phyloP scores from a whole-genome alignment of 2,888 invertebrate species.

The Teinopalpus imperialis region DNA sequence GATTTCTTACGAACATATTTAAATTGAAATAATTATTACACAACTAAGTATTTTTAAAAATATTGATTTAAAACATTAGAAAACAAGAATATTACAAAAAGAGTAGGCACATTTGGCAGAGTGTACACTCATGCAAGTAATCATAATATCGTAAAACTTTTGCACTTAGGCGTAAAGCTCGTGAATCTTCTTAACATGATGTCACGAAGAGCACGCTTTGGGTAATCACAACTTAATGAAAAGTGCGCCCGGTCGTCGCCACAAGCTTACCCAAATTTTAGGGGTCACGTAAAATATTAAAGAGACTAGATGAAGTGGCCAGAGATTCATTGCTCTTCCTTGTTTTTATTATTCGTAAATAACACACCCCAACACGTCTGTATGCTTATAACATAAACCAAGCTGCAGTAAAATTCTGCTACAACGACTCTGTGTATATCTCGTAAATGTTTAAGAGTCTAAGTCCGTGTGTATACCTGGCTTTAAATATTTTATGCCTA shows the following conservation, averaged over 20 bases:
- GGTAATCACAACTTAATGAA: constrained; percentile 80
- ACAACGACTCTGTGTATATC: constrained; percentile 50
- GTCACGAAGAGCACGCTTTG: constrained; percentile 61
- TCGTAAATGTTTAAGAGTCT: constrained; percentile 63
- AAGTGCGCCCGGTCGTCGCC: constrained; percentile 68
- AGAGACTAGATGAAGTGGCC: constrained; percentile 78
- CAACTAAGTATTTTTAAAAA: too few species aligned
- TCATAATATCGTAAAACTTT: constrained; percentile 80
- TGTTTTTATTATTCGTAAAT: constrained; percentile 81
- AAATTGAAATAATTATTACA: too few species aligned
- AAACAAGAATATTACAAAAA: too few species aligned
- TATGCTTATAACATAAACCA: constrained; percentile 74
- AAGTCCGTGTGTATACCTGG: constrained; percentile 41
- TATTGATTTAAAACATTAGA: too few species aligned
- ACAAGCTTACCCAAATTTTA: constrained; percentile 67
- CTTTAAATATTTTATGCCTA: constrained; percentile 27
- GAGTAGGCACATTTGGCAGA: too few species aligned
- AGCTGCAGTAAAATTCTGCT: constrained; percentile 64
- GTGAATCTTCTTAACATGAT: constrained; percentile 59
- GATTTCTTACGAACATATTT: too few species aligned
- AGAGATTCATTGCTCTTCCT: constrained; percentile 78
- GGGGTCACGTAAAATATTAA: constrained; percentile 82
- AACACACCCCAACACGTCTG: constrained; percentile 66
- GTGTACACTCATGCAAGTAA: constrained; percentile 74
- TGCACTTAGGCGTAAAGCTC: constrained; percentile 73